Evolutionary conservation across 2,113 vertebrate genomes (phyloP).

Genomic region (Salvelinus alpinus): DNA sequence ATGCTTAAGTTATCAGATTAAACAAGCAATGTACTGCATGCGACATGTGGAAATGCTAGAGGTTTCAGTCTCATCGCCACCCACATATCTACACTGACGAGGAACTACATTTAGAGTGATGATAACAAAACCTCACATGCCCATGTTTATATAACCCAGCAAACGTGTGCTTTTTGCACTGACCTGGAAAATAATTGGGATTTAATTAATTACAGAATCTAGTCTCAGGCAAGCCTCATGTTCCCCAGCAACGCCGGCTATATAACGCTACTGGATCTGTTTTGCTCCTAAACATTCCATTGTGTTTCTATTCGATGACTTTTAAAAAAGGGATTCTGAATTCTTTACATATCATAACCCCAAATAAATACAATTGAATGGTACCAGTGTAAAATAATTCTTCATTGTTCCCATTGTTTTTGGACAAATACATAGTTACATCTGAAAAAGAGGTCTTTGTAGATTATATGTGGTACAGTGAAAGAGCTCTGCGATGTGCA

Average conservation of each 20-base stretch:
- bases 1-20: background rate
- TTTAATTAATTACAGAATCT: conserved; percentile 6
- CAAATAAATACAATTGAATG: no score
- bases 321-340: background rate
- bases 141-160: conserved; percentile 5
- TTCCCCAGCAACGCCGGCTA: background rate
- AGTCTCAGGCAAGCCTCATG: background rate
- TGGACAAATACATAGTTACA: no score
- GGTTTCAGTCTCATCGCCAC: background rate
- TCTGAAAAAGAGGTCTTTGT: no score
- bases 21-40: background rate
- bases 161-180: background rate
- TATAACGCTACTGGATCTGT: background rate
- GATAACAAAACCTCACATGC: conserved; percentile 6
- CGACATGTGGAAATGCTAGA: background rate
- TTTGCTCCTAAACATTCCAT: background rate
- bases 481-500: no score
- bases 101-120: conserved; percentile 9
- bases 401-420: no score
- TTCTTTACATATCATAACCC: no score
- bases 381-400: no score
- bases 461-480: no score
- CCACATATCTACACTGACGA: background rate
- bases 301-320: background rate
- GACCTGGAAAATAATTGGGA: conserved; percentile 16